phyloP scores from a whole-genome alignment of 2,797 vertebrate species.

The Sphaeramia orbicularis region DNA sequence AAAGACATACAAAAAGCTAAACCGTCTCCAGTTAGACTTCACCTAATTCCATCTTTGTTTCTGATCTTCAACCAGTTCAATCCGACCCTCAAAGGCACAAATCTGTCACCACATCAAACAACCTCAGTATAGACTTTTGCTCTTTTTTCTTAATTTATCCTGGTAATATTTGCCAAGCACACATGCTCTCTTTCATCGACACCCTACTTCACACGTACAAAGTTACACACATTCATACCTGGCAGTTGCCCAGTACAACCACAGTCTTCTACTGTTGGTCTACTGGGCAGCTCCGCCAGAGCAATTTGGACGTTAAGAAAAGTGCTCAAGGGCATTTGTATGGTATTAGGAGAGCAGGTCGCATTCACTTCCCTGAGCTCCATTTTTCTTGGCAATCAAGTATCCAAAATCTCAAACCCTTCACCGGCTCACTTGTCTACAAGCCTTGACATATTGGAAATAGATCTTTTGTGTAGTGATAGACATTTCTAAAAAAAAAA shows the following conservation, averaged over 20 bases:
- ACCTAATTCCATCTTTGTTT: slow-evolving; percentile 35
- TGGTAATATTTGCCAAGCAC: slow-evolving; percentile 77
- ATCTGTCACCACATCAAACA: slow-evolving; percentile 70
- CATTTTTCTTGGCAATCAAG: slow-evolving; percentile 57
- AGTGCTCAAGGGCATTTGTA: slow-evolving; percentile 63
- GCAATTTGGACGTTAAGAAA: slow-evolving; percentile 62
- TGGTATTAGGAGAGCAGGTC: slow-evolving; percentile 47
- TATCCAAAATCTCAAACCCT: slow-evolving; percentile 43
- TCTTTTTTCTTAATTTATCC: slow-evolving; percentile 73
- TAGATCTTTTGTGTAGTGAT: slow-evolving; percentile 38
- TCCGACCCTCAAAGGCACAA: slow-evolving; percentile 65
- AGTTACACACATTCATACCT: slow-evolving; percentile 69
- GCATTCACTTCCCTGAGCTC: slow-evolving; percentile 39
- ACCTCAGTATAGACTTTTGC: slow-evolving; percentile 59
- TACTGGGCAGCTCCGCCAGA: slow-evolving; percentile 58
- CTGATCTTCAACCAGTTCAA: slow-evolving; percentile 56
- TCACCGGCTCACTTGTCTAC: slow-evolving; percentile 37
- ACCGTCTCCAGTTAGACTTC: slow-evolving; percentile 16
- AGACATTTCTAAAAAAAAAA: slow-evolving; percentile 27
- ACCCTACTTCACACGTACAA: slow-evolving; percentile 64
- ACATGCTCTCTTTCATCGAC: slow-evolving; percentile 75
- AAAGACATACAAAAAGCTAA: slow-evolving; percentile 33
- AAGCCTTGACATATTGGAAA: slow-evolving; percentile 24
- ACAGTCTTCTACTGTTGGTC: slow-evolving; percentile 71
- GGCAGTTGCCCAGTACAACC: slow-evolving; percentile 62